phyloP scores from a whole-genome alignment of 2,113 vertebrate genomes.

The Lagenorhynchus albirostris region DNA sequence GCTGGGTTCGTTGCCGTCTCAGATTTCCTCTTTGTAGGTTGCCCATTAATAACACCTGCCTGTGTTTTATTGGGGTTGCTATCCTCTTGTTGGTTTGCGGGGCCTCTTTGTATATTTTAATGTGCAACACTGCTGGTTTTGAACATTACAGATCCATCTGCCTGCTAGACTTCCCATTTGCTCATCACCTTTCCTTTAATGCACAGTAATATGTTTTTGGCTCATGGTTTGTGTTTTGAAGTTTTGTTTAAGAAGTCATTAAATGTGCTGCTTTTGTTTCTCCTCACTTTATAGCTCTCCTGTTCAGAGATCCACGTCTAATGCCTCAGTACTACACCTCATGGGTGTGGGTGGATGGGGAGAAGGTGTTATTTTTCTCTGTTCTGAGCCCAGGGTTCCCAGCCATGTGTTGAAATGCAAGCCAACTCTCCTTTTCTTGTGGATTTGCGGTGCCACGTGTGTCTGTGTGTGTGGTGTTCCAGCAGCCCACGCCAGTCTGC shows the following conservation, averaged over 20 bases:
- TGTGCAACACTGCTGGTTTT: not conserved
- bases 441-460: not conserved
- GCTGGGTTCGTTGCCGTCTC: not conserved
- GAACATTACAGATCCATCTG: not conserved
- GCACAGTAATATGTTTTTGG: not conserved
- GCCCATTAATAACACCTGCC: not conserved
- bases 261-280: too few relatives aligned
- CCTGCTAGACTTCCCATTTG: not conserved
- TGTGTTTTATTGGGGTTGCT: too few relatives aligned
- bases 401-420: not conserved
- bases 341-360: not conserved
- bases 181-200: too few relatives aligned
- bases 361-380: not conserved
- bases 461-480: not conserved
- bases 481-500: not conserved
- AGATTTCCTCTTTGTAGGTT: rapidly evolving
- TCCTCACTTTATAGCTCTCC: not conserved
- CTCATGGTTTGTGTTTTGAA: not conserved
- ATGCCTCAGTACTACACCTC: not conserved
- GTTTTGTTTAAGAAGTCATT: not conserved
- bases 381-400: not conserved
- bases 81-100: not conserved
- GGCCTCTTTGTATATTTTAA: not conserved
- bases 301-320: not conserved
- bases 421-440: not conserved